Evolutionary conservation across 2,113 vertebrate species (phyloP), one percentile per base, ranked within the genome.

Genomic region (Perccottus glenii): DNA sequence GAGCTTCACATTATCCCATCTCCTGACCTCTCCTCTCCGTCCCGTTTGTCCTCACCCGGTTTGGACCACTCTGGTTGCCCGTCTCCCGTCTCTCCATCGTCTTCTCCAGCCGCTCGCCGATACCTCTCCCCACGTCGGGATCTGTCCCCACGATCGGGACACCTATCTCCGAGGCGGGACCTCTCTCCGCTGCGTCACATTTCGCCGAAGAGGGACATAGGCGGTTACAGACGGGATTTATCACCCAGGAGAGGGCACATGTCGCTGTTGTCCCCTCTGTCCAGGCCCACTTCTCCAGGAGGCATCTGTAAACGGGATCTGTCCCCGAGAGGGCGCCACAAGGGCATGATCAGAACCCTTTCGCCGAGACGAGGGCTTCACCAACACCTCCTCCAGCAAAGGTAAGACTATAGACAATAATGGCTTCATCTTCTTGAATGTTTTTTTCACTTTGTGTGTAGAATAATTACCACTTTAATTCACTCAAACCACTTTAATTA

Each of bases 71-170:
- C 83, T 14, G 60, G 80, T 76, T 98, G 96, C 42, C 95, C 95
- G 12, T 94, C 94, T 45, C 94, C 95, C 83, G 93, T 92, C 73
- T 99, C 97, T 51, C 95, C 96, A 64, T 89, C 84, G 0, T 92
- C 89, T 19, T 96, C 96, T 51, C 93, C 97, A 67, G 96, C 96
- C 9, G 90, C 94, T 47, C 91, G 94, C 57, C 89, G 93, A 19
- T 96, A 98, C 53, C 76, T 92, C 59, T 98, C 95, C 35, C 96
- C 96, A 2, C 94, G 92, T 70, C 94, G 94, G 67, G 96, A 98
- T 89, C 91, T 96, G 81, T 96, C 96, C 36, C 94, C 96, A 50
- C 91, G 92, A 38, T 1, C 76, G 4, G 56, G 88, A 9, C 90
- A 68, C 67, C 84, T 88, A 11, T 91, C 88, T 0, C 88, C 89